These are phyloP conservation scores for Atlantisia rogersi DNA, from an alignment of 2,113 vertebrate genomes.

Conservation along the genomic window DNA sequence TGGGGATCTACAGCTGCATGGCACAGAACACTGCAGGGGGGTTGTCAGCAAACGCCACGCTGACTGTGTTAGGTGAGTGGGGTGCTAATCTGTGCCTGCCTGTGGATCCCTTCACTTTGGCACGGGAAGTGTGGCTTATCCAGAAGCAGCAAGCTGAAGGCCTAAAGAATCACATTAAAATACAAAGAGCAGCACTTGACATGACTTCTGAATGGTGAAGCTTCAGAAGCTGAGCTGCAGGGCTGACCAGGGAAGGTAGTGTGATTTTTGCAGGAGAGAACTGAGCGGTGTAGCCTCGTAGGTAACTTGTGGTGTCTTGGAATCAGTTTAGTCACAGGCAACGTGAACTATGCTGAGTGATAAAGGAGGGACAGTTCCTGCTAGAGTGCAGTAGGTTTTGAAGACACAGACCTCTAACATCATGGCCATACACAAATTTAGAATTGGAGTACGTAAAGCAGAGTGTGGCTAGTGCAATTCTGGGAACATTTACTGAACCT, in stretches of 20 bases:
- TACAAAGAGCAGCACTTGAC: neutral
- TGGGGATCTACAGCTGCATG: constrained; percentile 85
- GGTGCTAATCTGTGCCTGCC: neutral
- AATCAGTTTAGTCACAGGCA: neutral
- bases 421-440: neutral
- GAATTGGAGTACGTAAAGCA: neutral
- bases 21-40: constrained; percentile 81
- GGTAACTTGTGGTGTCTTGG: neutral
- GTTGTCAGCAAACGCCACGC: constrained; percentile 80
- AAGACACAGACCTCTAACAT: neutral
- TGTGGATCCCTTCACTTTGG: neutral
- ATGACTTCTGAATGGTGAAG: neutral
- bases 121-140: no score
- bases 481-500: neutral
- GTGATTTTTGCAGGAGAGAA: neutral
- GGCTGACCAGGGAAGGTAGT: neutral
- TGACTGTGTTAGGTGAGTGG: constrained; percentile 78
- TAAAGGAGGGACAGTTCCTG: neutral
- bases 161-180: neutral
- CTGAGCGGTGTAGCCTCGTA: neutral
- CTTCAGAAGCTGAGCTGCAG: neutral
- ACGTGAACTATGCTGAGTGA: neutral
- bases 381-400: neutral
- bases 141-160: neutral
- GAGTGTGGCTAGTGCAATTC: neutral